These are phyloP conservation scores for Vireo altiloquus DNA, from an alignment of 2,113 vertebrate species.

Conservation along the genomic window DNA sequence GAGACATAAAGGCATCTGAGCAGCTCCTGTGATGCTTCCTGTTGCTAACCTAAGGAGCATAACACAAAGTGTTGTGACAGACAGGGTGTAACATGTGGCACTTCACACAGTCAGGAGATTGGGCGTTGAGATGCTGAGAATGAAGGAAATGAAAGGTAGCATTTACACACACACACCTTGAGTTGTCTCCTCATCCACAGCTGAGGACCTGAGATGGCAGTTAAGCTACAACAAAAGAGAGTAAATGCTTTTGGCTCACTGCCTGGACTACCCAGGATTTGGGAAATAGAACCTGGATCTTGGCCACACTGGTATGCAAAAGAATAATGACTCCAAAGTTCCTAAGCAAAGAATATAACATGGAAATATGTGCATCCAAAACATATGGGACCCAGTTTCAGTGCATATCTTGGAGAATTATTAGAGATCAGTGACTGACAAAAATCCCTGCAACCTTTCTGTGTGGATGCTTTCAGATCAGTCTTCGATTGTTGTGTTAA, in stretches of 20 bases:
- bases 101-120: accelerated
- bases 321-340: not conserved
- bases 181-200: not conserved
- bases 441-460: not conserved
- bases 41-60: not conserved
- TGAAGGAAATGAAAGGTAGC: not conserved
- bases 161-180: not conserved
- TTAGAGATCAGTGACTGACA: not conserved
- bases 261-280: not conserved
- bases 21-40: not conserved
- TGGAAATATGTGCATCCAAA: not conserved
- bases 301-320: not conserved
- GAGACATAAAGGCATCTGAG: not conserved
- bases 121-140: not conserved
- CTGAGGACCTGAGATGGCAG: not conserved
- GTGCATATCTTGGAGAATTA: not conserved
- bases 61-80: not conserved
- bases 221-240: not conserved
- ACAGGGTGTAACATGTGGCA: not conserved
- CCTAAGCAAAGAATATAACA: not conserved
- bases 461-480: not conserved
- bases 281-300: not conserved
- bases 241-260: not conserved
- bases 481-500: not conserved
- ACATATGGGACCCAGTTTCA: accelerated